Conservation (phyloP, 2,888 invertebrate species). For the Trichopoda pennipes region DNA sequence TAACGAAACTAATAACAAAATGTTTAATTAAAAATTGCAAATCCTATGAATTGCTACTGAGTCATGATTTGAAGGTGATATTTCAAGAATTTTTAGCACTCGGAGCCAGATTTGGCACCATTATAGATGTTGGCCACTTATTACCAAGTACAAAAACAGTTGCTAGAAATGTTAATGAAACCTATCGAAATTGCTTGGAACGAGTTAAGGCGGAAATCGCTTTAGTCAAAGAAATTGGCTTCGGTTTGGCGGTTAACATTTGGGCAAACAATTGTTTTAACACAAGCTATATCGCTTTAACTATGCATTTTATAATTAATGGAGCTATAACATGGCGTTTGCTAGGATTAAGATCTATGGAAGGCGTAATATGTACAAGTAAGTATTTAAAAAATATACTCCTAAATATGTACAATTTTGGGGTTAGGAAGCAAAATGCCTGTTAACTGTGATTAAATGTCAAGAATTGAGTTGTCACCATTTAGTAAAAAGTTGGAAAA, state of each 20-base stretch:
- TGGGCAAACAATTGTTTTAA: background rate
- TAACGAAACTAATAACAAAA: conserved; percentile 2
- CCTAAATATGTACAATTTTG: background rate
- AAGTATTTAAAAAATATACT: conserved; percentile 1
- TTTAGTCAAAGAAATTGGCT: conserved; percentile 18
- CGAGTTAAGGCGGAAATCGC: background rate
- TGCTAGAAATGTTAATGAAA: background rate
- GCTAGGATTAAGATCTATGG: background rate
- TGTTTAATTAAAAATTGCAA: conserved; percentile 15
- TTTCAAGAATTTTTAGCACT: conserved; percentile 10
- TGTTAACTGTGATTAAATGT: no score
- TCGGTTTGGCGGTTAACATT: background rate
- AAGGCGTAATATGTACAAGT: background rate
- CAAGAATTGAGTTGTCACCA: no score
- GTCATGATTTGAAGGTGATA: conserved; percentile 5
- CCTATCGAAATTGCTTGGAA: background rate
- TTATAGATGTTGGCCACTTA: background rate
- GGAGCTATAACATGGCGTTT: background rate
- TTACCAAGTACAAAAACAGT: background rate
- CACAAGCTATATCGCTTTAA: conserved; percentile 5
- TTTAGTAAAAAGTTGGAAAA: no score
- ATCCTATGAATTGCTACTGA: conserved; percentile 4
- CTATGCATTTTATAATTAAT: conserved; percentile 9
- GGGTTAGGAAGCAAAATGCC: no score
- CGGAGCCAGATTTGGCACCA: conserved; percentile 10